Evolutionary conservation across 2,888 invertebrate genomes (phyloP).

Genomic region (Elgonia sp.): DNA sequence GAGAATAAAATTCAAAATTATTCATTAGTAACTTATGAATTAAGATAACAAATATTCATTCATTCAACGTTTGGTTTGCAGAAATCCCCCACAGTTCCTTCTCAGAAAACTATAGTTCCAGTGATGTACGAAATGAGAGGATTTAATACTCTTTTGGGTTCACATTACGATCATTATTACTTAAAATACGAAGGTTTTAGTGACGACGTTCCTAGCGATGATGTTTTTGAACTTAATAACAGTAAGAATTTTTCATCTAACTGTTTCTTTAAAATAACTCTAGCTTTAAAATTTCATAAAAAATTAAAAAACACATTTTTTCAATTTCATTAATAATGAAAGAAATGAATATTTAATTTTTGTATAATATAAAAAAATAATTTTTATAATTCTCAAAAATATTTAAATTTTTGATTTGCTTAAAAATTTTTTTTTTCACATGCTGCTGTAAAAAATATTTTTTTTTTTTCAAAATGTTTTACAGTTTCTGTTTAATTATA

Average conservation of each 20-base stretch:
- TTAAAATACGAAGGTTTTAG: constrained; percentile 91
- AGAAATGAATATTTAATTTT: too few species aligned
- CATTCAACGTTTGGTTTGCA: constrained; percentile 60
- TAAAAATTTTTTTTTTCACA: too few species aligned
- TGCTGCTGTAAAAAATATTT: too few species aligned
- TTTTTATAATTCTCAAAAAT: too few species aligned
- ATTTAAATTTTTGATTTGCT: too few species aligned
- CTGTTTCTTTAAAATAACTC: not conserved
- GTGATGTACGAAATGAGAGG: constrained; percentile 96
- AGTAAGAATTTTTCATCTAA: constrained; percentile 86
- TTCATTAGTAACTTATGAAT: too few species aligned
- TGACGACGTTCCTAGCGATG: constrained; percentile 90
- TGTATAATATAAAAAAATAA: too few species aligned
- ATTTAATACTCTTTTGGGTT: constrained; percentile 96
- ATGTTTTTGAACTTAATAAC: constrained; percentile 90
- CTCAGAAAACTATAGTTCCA: constrained; percentile 83
- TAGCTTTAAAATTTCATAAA: not conserved
- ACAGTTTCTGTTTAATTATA: too few species aligned
- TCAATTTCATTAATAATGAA: too few species aligned
- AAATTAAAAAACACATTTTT: constrained; percentile 7
- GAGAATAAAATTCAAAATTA: too few species aligned
- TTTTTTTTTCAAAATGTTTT: too few species aligned
- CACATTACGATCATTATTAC: constrained; percentile 98
- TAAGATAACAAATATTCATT: too few species aligned
- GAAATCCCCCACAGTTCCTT: constrained; percentile 82